These are phyloP conservation scores for Tribolium freemani DNA, from an alignment of 2,888 invertebrate genomes.

Conservation along the genomic window DNA sequence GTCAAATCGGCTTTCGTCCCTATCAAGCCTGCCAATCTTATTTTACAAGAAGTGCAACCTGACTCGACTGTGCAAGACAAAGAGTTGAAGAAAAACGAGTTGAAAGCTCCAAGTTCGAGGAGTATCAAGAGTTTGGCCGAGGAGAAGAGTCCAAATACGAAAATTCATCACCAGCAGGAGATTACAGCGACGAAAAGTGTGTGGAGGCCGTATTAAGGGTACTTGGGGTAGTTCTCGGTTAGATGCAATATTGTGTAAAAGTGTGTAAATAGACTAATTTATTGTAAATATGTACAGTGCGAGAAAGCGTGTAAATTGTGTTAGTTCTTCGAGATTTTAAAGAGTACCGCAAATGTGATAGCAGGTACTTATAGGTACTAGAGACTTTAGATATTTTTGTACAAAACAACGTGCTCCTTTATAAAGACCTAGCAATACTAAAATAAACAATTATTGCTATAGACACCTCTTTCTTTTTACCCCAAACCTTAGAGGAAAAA, in stretches of 20 bases:
- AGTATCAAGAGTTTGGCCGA: slow-evolving; percentile 68
- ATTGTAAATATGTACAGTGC: slow-evolving; percentile 46
- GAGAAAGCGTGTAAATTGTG: slow-evolving; percentile 48
- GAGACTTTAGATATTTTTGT: slow-evolving; percentile 67
- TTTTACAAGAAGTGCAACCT: slow-evolving; percentile 71
- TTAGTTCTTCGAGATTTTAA: slow-evolving; percentile 59
- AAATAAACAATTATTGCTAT: slow-evolving; percentile 51
- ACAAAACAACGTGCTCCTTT: slow-evolving; percentile 51
- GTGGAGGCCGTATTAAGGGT: slow-evolving; percentile 79
- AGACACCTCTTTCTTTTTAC: background rate
- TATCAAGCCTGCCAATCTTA: slow-evolving; percentile 73
- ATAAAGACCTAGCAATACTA: slow-evolving; percentile 34
- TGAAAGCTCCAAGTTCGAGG: slow-evolving; percentile 75
- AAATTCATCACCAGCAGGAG: slow-evolving; percentile 65
- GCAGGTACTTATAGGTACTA: slow-evolving; percentile 58
- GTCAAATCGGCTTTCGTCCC: slow-evolving; percentile 83
- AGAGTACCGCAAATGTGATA: slow-evolving; percentile 66
- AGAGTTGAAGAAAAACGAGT: slow-evolving; percentile 68
- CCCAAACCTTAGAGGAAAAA: background rate
- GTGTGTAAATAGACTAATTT: slow-evolving; percentile 31
- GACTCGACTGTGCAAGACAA: slow-evolving; percentile 74
- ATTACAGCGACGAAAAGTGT: slow-evolving; percentile 77
- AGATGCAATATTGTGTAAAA: slow-evolving; percentile 28
- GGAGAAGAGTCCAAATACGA: slow-evolving; percentile 69
- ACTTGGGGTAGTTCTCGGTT: background rate